These are phyloP conservation scores for Glaucomys volans DNA, from an alignment of 2,113 vertebrate genomes.

Conservation along the genomic window DNA sequence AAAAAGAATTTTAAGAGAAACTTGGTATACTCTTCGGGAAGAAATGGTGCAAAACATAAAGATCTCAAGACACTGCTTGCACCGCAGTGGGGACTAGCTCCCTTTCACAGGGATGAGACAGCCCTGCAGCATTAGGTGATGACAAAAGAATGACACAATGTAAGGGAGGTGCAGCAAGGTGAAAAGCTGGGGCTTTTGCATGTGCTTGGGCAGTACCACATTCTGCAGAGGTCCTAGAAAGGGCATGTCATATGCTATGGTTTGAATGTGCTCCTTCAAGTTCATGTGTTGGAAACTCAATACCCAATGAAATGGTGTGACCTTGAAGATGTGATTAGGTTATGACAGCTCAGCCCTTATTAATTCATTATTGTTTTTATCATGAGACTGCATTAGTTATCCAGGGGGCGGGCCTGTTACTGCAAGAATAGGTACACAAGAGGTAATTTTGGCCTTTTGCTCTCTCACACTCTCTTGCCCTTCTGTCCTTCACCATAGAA, in stretches of 20 bases:
- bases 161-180: background rate
- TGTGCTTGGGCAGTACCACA: background rate
- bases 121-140: background rate
- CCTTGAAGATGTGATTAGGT: background rate
- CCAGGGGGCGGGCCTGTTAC: background rate
- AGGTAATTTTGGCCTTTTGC: background rate
- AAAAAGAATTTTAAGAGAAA: background rate
- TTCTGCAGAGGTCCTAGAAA: background rate
- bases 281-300: background rate
- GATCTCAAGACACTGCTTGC: background rate
- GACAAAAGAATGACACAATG: background rate
- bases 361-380: background rate
- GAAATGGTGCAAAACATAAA: background rate
- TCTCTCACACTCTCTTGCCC: background rate
- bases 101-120: fast-evolving
- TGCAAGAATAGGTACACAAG: background rate
- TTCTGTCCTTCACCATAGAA: background rate
- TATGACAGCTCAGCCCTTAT: background rate
- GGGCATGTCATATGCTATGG: background rate
- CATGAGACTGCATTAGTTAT: background rate
- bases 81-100: background rate
- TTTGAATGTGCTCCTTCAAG: background rate
- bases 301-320: background rate
- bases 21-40: background rate
- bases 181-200: background rate